Evolutionary conservation across 2,113 vertebrate species (phyloP).

Genomic region (Accipiter virgatus): DNA sequence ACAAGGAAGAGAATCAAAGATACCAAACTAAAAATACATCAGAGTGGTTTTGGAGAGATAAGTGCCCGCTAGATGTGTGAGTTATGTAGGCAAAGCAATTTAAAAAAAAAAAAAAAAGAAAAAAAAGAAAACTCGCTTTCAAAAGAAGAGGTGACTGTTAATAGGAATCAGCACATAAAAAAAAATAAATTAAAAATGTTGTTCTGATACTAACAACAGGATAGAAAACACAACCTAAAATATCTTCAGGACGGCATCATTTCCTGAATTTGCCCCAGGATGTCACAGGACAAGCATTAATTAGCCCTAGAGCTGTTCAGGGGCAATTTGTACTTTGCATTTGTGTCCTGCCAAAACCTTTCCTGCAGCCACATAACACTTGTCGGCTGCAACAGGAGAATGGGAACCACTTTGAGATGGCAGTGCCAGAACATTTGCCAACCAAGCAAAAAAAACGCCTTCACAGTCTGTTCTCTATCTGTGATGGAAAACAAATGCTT

Average conservation of each 20-base stretch:
- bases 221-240: neutral
- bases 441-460: neutral
- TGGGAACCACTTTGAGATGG: fast-evolving
- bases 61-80: neutral
- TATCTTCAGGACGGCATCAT: neutral
- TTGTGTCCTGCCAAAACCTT: neutral
- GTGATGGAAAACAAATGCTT: neutral
- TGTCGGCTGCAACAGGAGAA: neutral
- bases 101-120: neutral
- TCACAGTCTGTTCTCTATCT: neutral
- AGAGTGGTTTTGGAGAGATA: neutral
- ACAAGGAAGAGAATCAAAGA: neutral
- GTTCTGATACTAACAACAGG: neutral
- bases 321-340: neutral
- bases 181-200: neutral
- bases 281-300: neutral
- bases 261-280: neutral
- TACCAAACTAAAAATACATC: neutral
- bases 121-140: neutral
- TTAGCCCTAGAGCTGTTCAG: neutral
- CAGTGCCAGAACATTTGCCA: neutral
- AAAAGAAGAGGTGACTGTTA: neutral
- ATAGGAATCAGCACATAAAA: neutral
- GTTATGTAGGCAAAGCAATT: neutral
- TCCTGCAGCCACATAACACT: neutral